Base-by-base conservation (phyloP, 2,888 invertebrate species). In the Melanargia galathea region DNA sequence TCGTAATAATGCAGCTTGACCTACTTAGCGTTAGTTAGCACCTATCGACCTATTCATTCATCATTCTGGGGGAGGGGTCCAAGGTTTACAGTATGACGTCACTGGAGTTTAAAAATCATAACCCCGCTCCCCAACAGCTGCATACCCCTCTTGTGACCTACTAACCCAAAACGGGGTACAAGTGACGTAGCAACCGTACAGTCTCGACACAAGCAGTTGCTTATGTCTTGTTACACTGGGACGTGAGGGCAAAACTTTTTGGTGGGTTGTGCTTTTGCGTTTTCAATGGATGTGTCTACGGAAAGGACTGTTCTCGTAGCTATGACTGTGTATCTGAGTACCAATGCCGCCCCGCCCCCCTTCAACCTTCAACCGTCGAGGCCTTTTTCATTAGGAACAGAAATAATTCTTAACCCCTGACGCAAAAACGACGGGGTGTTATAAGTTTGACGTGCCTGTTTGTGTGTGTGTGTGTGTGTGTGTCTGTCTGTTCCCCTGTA, bases 151-250 rank as follows among this genome's bases (percentile, higher is more conserved):
- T 77, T 74, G 78, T 87, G 90, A 90, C 90, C 90, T 83, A 89
- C 82, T 90, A 77, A 90, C 90, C 90, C 83, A 87, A 87, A 88
- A 89, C 79, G 79, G 79, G 73, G 71, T 77, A 75, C 75, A 71
- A 77, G 84, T 90, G 90, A 90, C 90, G 90, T 90, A 86, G 84
- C 78, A 79, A 75, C 52, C 70, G 82, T 87, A 90, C 87, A 87
- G 67, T 74, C 75, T 70, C 70, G 72, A 74, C 49, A 77, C 72
- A 69, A 80, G 66, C 30, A 63, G 75, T 79, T 76, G 69, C 71
- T 72, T 68, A 49, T 46, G 48, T 46, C 56, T 63, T 58, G 59
- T 67, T 46, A 38, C 63, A 60, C 64, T 70, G 70, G 58, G 65
- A 68, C 62, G 33, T 18, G 59, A 58, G 49, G 63, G 71, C 75